phyloP scores from a whole-genome alignment of 37 sponge, comb jelly and placozoan species.

The Mnemiopsis leidyi region DNA sequence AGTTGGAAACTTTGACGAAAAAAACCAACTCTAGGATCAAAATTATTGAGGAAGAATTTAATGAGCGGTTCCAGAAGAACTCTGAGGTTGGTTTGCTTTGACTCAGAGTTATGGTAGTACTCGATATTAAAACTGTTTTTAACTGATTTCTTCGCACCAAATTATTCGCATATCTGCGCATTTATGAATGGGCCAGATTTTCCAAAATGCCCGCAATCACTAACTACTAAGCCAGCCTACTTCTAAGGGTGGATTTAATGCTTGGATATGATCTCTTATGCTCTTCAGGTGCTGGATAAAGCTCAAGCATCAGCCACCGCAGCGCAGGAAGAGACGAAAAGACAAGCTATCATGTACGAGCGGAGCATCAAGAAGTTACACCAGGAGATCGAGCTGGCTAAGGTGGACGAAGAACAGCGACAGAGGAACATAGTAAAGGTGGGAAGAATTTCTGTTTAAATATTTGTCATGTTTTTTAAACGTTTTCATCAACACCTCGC shows the following conservation, averaged over 20 bases:
- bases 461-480: no score
- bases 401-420: slow-evolving; percentile 19
- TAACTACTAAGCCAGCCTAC: no score
- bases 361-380: neutral
- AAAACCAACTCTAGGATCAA: neutral
- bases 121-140: no score
- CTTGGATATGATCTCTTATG: neutral
- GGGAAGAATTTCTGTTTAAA: neutral
- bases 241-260: no score
- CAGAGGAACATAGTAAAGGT: neutral
- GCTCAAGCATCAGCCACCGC: neutral
- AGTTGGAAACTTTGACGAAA: neutral
- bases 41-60: neutral
- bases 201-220: no score
- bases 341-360: slow-evolving; percentile 13
- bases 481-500: no score
- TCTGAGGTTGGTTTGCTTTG: neutral
- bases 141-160: no score
- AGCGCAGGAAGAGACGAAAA: neutral
- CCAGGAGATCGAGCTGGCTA: slow-evolving; percentile 27
- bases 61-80: neutral
- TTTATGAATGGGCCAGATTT: no score
- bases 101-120: neutral
- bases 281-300: neutral
- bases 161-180: no score